Evolutionary conservation across 1,140 invertebrate genomes (phyloP), one percentile per base, ranked within the genome.

Genomic region (Bicyclus anynana): DNA sequence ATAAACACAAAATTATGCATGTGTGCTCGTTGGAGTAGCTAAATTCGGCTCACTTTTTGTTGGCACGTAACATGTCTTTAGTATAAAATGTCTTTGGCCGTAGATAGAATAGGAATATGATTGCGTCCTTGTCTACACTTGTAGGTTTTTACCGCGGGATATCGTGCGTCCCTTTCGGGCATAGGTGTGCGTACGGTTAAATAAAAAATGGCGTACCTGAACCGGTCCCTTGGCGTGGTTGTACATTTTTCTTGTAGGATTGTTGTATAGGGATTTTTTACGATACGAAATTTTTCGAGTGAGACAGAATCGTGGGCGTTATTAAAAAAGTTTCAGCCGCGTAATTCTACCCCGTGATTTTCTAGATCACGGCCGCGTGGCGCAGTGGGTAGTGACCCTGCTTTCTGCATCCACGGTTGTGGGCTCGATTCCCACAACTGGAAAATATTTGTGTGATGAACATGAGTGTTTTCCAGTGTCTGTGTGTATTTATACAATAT

Each of bases 151-250:
- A 48, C 61, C 65, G 55, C 59, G 69, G 62, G 66, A 65, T 51
- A 60, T 67, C 59, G 62, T 66, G 50, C 69, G 72, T 84, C 78
- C 74, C 74, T 74, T 59, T 83, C 74, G 67, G 59, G 64, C 73
- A 80, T 84, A 82, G 79, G 79, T 79, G 82, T 79, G 77, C 74
- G 70, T 79, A 78, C 74, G 70, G 81, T 84, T 80, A 72, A 83
- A 83, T 82, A 87, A 84, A 83, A 87, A 81, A 82, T 80, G 76
- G 74, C 74, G 80, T 86, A 84, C 82, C 82, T 84, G 81, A 70
- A 79, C 75, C 78, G 75, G 74, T 81, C 84, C 80, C 76, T 66
- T 82, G 74, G 79, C 77, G 77, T 85, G 80, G 82, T 84, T 82
- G 81, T 84, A 84, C 73, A 84, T 86, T 84, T 84, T 84, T 86